A percentile compares a stretch with the other conserved stretches of the same genome.
These are phyloP conservation scores for Drosophila setifemur DNA, from an alignment of 1,140 invertebrate species.

Conservation along the genomic window DNA sequence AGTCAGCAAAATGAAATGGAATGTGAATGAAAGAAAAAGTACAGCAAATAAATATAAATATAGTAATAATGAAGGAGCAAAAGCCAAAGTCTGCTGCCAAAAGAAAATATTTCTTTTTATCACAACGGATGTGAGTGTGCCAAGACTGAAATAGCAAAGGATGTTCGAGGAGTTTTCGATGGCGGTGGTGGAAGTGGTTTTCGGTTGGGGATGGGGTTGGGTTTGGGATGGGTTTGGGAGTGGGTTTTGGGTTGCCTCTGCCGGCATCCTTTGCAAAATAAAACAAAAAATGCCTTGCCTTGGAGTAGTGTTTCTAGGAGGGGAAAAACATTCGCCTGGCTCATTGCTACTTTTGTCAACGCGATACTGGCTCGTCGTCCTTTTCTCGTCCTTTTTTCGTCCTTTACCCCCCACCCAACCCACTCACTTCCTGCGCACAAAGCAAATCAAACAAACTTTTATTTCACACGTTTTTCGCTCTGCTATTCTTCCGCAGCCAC, in stretches of 20 bases:
- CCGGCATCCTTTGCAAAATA: conserved; percentile 52
- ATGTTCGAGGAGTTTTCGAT: neutral
- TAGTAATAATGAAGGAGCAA: conserved; percentile 77
- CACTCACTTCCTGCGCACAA: conserved; percentile 24
- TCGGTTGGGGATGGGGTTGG: conserved; percentile 10
- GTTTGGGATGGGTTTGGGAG: neutral
- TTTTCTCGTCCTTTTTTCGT: neutral
- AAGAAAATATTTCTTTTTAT: conserved; percentile 82
- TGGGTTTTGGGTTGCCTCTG: neutral
- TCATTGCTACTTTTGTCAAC: conserved; percentile 42
- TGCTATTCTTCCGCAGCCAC: conserved; percentile 14
- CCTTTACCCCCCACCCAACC: neutral
- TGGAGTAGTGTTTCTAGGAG: conserved; percentile 20
- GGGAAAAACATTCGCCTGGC: conserved; percentile 1
- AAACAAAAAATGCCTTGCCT: conserved; percentile 40
- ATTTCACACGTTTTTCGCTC: conserved; percentile 75
- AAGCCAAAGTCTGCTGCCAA: conserved; percentile 68
- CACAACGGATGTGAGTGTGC: conserved; percentile 80
- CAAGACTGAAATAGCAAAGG: conserved; percentile 70
- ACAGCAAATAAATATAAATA: conserved; percentile 74
- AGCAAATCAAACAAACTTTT: conserved; percentile 76
- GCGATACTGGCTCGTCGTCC: neutral
- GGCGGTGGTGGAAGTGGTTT: neutral
- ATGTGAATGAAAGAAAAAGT: conserved; percentile 50
- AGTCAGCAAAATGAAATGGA: conserved; percentile 74